Conservation (phyloP, 2,888 invertebrate genomes). For the Azorinus chamasolen region DNA sequence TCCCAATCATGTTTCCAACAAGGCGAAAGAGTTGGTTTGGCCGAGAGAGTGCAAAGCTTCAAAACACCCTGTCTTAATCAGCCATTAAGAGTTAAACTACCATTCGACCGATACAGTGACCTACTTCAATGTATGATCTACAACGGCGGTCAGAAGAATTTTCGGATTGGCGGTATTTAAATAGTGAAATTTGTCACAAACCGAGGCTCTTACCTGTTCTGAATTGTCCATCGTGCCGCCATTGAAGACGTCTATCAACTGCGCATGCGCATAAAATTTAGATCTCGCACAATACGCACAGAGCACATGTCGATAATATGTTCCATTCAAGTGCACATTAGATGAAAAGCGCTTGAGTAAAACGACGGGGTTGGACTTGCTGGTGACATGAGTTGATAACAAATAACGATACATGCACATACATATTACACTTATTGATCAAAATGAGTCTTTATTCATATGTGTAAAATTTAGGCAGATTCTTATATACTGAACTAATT, state of each 20-base stretch:
- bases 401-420: no score
- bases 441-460: no score
- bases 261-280: slow-evolving; percentile 54
- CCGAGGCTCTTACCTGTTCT: slow-evolving; percentile 44
- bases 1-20: no score
- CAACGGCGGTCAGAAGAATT: background rate
- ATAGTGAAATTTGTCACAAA: slow-evolving; percentile 3
- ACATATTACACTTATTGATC: no score
- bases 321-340: no score
- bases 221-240: slow-evolving; percentile 58
- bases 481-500: no score
- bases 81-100: no score
- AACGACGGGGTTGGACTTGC: no score
- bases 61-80: background rate
- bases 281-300: slow-evolving; percentile 18
- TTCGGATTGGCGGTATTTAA: background rate
- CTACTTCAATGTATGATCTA: slow-evolving; percentile 2
- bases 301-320: no score
- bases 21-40: background rate
- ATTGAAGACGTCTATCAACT: slow-evolving; percentile 39
- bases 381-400: no score
- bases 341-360: no score
- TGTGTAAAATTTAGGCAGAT: no score
- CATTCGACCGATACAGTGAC: background rate
- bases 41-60: slow-evolving; percentile 18